A percentile compares a stretch with the other conserved stretches of the same genome.
phyloP scores from a whole-genome alignment of 1,140 invertebrate genomes.

The Drosophila navojoa region DNA sequence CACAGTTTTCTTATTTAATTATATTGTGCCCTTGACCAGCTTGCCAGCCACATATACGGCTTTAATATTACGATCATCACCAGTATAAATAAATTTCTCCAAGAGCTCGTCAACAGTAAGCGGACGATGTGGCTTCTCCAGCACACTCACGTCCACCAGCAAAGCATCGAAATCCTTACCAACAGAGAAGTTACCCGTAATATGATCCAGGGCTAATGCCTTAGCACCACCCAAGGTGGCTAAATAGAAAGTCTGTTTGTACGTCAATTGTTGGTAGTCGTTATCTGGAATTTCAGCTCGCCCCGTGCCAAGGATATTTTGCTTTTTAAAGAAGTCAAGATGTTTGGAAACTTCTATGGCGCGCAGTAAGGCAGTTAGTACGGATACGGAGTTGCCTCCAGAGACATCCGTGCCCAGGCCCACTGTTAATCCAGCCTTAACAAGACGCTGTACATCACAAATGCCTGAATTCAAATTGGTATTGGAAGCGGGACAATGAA shows the following conservation, averaged over 20 bases:
- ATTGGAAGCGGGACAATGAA: conserved; percentile 96
- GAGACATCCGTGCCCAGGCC: conserved; percentile 96
- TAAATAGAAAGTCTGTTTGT: conserved; percentile 91
- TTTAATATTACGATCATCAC: conserved; percentile 93
- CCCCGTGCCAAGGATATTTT: conserved; percentile 67
- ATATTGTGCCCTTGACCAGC: conserved; percentile 84
- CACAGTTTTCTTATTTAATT: conserved; percentile 10
- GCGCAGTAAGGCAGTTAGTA: conserved; percentile 90
- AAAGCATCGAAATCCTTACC: conserved; percentile 95
- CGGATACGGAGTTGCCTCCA: conserved; percentile 90
- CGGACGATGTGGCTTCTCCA: conserved; percentile 83
- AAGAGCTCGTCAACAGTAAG: conserved; percentile 85
- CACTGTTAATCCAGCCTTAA: conserved; percentile 88
- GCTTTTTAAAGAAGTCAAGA: conserved; percentile 84
- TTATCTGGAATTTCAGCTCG: conserved; percentile 24
- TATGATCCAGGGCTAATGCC: conserved; percentile 89
- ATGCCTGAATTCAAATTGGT: conserved; percentile 92
- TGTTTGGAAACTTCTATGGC: conserved; percentile 90
- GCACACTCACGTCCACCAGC: conserved; percentile 86
- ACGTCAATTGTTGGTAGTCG: conserved; percentile 86
- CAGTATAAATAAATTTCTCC: conserved; percentile 92
- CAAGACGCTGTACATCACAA: conserved; percentile 89
- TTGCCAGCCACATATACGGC: conserved; percentile 91
- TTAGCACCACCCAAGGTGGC: conserved; percentile 94
- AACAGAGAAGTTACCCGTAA: conserved; percentile 91